A percentile compares a stretch with the other conserved stretches of the same genome.
Conservation (phyloP, 1,140 invertebrate species). For the Drosophila setifemur region DNA sequence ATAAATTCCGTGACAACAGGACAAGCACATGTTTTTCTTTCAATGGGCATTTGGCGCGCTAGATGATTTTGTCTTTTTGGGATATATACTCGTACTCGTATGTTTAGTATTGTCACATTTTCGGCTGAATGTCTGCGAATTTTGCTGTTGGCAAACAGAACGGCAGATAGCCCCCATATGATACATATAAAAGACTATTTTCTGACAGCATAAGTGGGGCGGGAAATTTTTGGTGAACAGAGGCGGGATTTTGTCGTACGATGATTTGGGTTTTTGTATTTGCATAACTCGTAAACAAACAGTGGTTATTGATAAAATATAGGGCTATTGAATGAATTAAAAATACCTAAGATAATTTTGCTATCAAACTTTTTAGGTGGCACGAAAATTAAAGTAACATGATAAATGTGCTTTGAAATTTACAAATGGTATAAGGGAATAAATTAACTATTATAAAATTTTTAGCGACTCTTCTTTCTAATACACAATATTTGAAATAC, state of each 20-base stretch:
- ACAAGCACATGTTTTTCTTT: conserved; percentile 34
- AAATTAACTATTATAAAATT: too few species aligned
- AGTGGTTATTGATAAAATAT: neutral
- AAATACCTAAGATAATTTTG: too few species aligned
- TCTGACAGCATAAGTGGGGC: conserved; percentile 55
- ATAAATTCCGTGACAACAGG: conserved; percentile 8
- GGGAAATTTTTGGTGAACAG: conserved; percentile 4
- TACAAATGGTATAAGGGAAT: too few species aligned
- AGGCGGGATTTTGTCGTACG: neutral
- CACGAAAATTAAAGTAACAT: too few species aligned
- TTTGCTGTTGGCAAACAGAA: conserved; percentile 55
- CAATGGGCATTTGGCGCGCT: conserved; percentile 24
- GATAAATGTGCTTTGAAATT: too few species aligned
- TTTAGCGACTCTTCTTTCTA: too few species aligned
- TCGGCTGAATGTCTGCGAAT: conserved; percentile 46
- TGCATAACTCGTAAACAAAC: neutral
- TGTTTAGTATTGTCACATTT: conserved; percentile 27
- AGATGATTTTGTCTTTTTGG: neutral
- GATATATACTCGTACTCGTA: neutral
- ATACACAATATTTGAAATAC: too few species aligned
- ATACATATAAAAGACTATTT: conserved; percentile 43
- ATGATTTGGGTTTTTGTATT: neutral
- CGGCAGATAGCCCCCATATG: conserved; percentile 25
- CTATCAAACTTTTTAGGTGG: too few species aligned
- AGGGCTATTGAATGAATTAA: too few species aligned